A percentile compares a stretch with the other conserved stretches of the same genome.
Conservation (phyloP, 1,140 invertebrate genomes). For the Leptinotarsa lineolata region DNA sequence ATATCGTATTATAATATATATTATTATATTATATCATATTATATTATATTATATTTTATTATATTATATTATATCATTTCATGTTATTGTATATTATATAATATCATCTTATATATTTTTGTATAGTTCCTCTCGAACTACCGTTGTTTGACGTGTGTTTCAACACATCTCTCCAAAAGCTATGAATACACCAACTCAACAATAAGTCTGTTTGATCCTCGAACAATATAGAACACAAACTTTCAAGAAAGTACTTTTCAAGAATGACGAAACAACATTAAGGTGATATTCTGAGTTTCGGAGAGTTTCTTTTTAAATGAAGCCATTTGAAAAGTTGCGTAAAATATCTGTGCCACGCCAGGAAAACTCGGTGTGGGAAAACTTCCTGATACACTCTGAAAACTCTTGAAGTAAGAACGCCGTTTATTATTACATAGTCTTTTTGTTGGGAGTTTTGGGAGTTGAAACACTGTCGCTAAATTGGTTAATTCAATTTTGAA, state of each 20-base stretch:
- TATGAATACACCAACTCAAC: not conserved
- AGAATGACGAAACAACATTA: slow-evolving; percentile 20
- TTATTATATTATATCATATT: too few relatives aligned
- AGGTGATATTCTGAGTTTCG: slow-evolving; percentile 20
- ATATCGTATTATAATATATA: too few relatives aligned
- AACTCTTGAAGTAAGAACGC: slow-evolving; percentile 23
- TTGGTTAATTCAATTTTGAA: slow-evolving; percentile 28
- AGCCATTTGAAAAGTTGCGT: slow-evolving; percentile 27
- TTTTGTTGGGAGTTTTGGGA: slow-evolving; percentile 1
- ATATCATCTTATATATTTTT: too few relatives aligned
- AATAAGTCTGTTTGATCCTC: not conserved
- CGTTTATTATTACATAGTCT: slow-evolving; percentile 28
- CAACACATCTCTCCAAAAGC: not conserved
- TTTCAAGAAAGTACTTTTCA: not conserved
- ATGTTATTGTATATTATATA: too few relatives aligned
- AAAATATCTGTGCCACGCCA: slow-evolving; percentile 20
- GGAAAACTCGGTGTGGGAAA: slow-evolving; percentile 11
- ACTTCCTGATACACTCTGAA: slow-evolving; percentile 10
- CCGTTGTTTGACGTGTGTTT: too few relatives aligned
- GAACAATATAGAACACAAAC: slow-evolving; percentile 17
- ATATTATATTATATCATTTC: too few relatives aligned
- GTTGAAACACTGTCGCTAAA: slow-evolving; percentile 18
- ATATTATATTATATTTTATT: too few relatives aligned
- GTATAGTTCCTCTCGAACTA: too few relatives aligned
- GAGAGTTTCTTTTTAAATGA: slow-evolving; percentile 12